Percentiles rank a stretch among this genome's conserved stretches.
These are phyloP conservation scores for Macrotus californicus DNA, from an alignment of 2,113 vertebrate species.

Conservation along the genomic window DNA sequence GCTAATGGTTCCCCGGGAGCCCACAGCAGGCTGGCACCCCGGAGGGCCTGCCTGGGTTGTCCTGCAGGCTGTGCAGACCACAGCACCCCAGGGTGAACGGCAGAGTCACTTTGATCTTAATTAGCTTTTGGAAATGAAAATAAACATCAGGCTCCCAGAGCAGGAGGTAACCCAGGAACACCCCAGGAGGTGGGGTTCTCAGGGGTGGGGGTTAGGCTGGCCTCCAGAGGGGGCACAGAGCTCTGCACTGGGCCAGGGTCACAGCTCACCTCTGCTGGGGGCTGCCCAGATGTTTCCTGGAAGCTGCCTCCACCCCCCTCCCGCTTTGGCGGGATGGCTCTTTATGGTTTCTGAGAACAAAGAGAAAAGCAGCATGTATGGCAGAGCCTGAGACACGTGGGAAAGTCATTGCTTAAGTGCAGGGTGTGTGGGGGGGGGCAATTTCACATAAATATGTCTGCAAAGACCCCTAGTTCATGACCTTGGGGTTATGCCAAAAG, in stretches of 20 bases:
- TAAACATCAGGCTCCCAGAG: not conserved
- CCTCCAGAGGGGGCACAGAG: not conserved
- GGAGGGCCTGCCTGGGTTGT: not conserved
- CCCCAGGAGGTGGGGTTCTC: not conserved
- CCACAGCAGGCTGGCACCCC: not conserved
- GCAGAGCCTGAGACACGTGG: not conserved
- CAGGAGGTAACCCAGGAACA: not conserved
- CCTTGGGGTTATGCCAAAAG: not conserved
- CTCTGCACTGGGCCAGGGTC: not conserved
- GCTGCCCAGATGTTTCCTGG: not conserved
- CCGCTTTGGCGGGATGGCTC: not conserved
- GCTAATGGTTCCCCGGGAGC: not conserved
- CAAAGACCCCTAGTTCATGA: not conserved
- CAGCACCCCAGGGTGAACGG: not conserved
- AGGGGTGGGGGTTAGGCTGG: not conserved
- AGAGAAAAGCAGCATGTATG: not conserved
- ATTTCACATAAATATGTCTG: rapidly evolving
- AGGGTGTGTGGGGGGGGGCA: too few species aligned
- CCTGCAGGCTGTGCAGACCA: not conserved
- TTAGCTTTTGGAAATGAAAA: not conserved
- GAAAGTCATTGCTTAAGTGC: not conserved
- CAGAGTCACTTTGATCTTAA: slow-evolving; percentile 45
- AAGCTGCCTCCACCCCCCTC: not conserved
- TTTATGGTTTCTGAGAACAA: slow-evolving; percentile 19
- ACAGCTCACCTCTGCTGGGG: not conserved